Evolutionary conservation across 1,140 invertebrate genomes (phyloP), one percentile per base, ranked within the genome.

Genomic region (Teleopsis dalmanni): DNA sequence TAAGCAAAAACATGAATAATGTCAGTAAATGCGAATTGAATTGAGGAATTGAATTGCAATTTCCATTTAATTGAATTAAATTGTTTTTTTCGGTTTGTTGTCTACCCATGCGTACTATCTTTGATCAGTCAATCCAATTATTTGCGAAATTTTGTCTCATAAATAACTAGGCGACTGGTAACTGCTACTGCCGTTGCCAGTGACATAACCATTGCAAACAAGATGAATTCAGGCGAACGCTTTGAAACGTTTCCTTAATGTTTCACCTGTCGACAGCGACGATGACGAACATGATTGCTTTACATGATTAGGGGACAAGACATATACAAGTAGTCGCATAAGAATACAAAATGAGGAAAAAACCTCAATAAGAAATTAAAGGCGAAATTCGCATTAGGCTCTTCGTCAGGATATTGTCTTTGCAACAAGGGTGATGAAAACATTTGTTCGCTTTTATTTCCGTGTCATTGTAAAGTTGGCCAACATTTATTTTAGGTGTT

Each of bases 61-160:
- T 56, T 59, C 61, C 64, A 67, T 67, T 67, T 66, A 67, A 67
- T 67, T 67, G 64, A 67, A 67, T 66, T 67, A 64, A 67, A 67
- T 66, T 47, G 37, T 33, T 44, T 33, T 40, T 56, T 27, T 48
- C 22, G 13, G 3, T 13, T 33, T 38, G 16, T 34, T 45, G 25
- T 34, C 19, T 46, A 51, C 10, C 41, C 40, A 51, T 42, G 38
- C 52, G 47, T 62, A 52, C 60, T 63, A 68, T 68, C 62, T 67
- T 64, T 67, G 65, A 68, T 67, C 65, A 68, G 61, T 65, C 64
- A 68, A 67, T 67, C 65, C 65, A 68, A 68, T 68, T 68, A 68
- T 68, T 68, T 68, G 65, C 60, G 61, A 67, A 68, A 68, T 68
- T 68, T 68, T 68, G 65, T 68, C 65, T 67, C 65, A 68, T 68